Evolutionary conservation across 2,113 vertebrate species (phyloP), one percentile per base, ranked within the genome.

Genomic region (Hipposideros armiger): DNA sequence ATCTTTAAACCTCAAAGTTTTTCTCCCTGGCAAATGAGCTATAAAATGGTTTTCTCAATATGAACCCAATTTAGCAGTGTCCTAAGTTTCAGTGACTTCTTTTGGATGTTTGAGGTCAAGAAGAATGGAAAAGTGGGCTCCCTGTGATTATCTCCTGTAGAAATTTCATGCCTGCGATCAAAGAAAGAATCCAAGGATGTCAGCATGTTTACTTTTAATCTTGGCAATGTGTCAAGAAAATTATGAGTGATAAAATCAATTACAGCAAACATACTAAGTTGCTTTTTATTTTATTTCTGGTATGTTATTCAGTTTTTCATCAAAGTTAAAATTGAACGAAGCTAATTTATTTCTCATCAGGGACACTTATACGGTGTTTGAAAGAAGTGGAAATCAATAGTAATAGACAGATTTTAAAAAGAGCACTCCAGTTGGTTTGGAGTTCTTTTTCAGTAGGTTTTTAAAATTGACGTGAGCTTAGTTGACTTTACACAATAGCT

Each of bases 31-130:
- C 50, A 97, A 98, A 96, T 98, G 96, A 96, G 82, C 90, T 97
- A 96, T 96, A 97, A 98, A 98, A 97, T 96, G 84, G 36, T 81
- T 92, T 96, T 95, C 47, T 97, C 94, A 97, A 74, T 94, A 69
- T 60, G 13, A 96, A 56, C 60, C 62, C 88, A 97, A 86, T 95
- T 97, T 97, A 96, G 47, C 67, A 89, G 10, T 85, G 76, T 92
- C 45, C 47, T 88, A 96, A 92, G 40, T 97, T 96, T 95, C 84
- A 90, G 54, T 91, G 85, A 92, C 47, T 93, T 93, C 70, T 66
- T 91, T 81, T 96, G 42, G 60, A 95, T 91, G 94, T 97, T 86
- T 96, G 92, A 92, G 77, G 81, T 94, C 60, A 96, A 95, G 72
- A 95, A 95, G 47, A 90, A 90, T 81, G 82, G 62, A 81, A 81